Evolutionary conservation across 1,140 invertebrate species (phyloP), one percentile per base, ranked within the genome.

Genomic region (Pseudachorutes palmiensis): DNA sequence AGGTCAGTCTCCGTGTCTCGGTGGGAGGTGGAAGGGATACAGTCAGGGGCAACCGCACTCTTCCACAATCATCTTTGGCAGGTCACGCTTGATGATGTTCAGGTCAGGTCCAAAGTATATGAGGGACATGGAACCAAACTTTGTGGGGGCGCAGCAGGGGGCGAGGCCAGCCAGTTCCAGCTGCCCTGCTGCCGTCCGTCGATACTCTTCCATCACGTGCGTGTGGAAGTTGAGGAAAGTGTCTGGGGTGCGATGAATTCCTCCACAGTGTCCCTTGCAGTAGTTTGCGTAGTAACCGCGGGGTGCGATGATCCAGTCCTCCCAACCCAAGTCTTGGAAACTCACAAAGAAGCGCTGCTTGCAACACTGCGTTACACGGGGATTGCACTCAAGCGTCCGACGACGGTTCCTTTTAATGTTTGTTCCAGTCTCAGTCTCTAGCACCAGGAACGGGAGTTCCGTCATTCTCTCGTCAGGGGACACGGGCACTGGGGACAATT

Each of bases 31-130:
- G 5, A 24, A 14, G 51, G 24, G 14, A 14, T 45, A 9, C 36
- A 55, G 51, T 75, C 75, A 94, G 65, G 91, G 89, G 80, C 94
- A 97, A 63, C 93, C 92, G 80, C 94, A 97, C 81, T 95, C 90
- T 78, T 95, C 91, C 32, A 96, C 91, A 68, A 94, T 89, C 92
- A 97, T 97, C 82, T 94, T 93, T 70, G 93, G 92, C 75, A 97
- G 81, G 80, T 95, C 91, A 72, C 91, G 84, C 78, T 94, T 94
- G 77, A 96, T 91, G 76, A 96, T 92, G 78, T 91, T 93, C 66
- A 86, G 85, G 79, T 92, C 87, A 58, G 88, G 87, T 69, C 91
- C 91, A 80, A 93, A 93, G 80, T 97, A 96, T 74, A 96, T 92
- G 73, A 97, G 82, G 61, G 91, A 92, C 84, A 96, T 90, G 74